Base-by-base conservation (phyloP, 2,888 invertebrate species). In the Harpalus rufipes region DNA sequence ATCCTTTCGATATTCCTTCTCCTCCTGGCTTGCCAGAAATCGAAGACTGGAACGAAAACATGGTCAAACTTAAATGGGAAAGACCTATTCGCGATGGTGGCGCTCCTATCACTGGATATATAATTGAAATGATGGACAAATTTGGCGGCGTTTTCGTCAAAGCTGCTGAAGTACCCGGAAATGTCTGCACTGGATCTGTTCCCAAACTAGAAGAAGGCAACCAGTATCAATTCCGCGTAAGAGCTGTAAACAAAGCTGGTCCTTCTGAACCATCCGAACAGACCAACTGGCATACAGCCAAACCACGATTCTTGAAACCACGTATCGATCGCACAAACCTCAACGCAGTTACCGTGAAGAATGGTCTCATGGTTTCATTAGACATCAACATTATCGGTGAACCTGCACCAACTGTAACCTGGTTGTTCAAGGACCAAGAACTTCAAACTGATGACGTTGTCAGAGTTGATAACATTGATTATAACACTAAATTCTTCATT, bases 211-310 rank as follows among this genome's bases (percentile, higher is more conserved):
- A 97, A 89, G 97, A 98, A 91, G 98, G 98, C 18, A 97, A 97
- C 91, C 97, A 98, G 89, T 99, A 99, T 90, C 98, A 98, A 91
- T 99, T 98, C 93, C 93, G 98, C 51, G 94, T 98, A 1, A 93
- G 96, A n/a, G 99, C 99, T 18, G 92, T 98, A 12, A 99, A 99
- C 92, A 97, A 98, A 92, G 98, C 98, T 68, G 99, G 99, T 0
- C 95, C 95, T 61, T 97, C 97, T 0, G 97, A 97, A 88, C 97
- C 98, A 0, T 97, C 97, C 25, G 97, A 98, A 91, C 96, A 96
- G 89, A 97, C 97, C 80, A 96, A 96, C 91, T 97, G 97, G 93
- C 97, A 98, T 89, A 96, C 96, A 3, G 97, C 97, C 87, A 97
- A 97, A 89, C 92, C 97, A 25, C 93, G 97, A 91, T 97, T 95